Conservation (phyloP, 2,888 invertebrate species). For the Tachina lurida region DNA sequence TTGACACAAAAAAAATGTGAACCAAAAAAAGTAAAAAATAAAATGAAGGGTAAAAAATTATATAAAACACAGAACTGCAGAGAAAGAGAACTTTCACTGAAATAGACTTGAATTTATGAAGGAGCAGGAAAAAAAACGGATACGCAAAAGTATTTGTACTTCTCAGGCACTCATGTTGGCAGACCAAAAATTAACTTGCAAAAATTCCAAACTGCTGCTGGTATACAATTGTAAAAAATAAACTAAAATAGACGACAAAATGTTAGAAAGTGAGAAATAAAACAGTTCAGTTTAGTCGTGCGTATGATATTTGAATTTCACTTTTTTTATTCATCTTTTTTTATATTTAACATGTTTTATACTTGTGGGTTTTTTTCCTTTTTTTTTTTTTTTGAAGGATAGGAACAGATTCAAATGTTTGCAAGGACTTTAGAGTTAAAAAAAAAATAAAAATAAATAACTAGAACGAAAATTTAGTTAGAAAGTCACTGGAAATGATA, state of each 20-base stretch:
- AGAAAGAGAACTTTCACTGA: constrained; percentile 31
- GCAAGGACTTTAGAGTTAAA: constrained; percentile 28
- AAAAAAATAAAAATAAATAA: too few species aligned
- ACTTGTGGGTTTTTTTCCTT: not conserved
- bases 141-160: constrained; percentile 29
- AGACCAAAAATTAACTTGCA: constrained; percentile 67
- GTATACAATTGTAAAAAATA: constrained; percentile 14
- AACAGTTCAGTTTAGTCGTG: constrained; percentile 69
- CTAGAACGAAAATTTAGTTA: constrained; percentile 54
- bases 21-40: not conserved
- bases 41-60: not conserved
- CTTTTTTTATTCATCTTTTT: not conserved
- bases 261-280: constrained; percentile 58
- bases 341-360: not conserved
- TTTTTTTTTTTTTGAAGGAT: constrained; percentile 13
- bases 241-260: not conserved
- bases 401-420: constrained; percentile 50
- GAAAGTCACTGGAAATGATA: constrained; percentile 69
- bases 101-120: constrained; percentile 53
- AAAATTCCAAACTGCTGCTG: constrained; percentile 50
- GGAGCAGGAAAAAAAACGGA: constrained; percentile 18
- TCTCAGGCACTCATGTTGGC: constrained; percentile 31
- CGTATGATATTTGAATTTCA: constrained; percentile 59
- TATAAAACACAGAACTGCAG: constrained; percentile 34
- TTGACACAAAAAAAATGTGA: constrained; percentile 71